Evolutionary conservation across 2,797 vertebrate species (phyloP).

Genomic region (Jordanella pulchra): DNA sequence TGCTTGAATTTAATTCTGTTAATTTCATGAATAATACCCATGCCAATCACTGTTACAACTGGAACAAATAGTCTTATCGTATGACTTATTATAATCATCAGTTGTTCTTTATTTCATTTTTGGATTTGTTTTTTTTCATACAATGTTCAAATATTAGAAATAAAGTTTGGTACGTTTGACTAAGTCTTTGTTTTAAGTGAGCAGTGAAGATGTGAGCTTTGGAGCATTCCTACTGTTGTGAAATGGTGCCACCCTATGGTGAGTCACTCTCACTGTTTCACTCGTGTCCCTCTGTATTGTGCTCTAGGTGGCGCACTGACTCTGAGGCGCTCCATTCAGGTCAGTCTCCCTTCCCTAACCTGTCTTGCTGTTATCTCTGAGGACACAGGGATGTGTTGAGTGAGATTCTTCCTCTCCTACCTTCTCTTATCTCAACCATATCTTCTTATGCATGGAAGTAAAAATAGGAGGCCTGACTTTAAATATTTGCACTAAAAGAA

Average conservation of each 20-base stretch:
- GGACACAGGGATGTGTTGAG: conserved; percentile 31
- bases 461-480: conserved; percentile 33
- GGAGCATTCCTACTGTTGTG: conserved; percentile 11
- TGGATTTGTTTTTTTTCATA: background rate
- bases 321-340: conserved; percentile 57
- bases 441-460: background rate
- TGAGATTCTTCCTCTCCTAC: conserved; percentile 46
- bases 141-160: background rate
- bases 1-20: background rate
- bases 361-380: conserved; percentile 19
- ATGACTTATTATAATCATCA: background rate
- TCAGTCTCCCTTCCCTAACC: conserved; percentile 11
- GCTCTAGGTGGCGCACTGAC: conserved; percentile 75
- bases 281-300: conserved; percentile 2
- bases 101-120: background rate
- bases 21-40: background rate
- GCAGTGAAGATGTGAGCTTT: background rate
- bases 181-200: background rate
- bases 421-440: conserved; percentile 47
- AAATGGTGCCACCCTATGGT: conserved; percentile 58
- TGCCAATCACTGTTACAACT: background rate
- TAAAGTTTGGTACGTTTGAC: background rate
- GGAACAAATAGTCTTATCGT: background rate
- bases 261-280: conserved; percentile 29
- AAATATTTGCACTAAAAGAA: conserved; percentile 33